These are phyloP conservation scores for Oryzias dopingdopingensis DNA, from an alignment of 2,797 vertebrate species.

Conservation along the genomic window DNA sequence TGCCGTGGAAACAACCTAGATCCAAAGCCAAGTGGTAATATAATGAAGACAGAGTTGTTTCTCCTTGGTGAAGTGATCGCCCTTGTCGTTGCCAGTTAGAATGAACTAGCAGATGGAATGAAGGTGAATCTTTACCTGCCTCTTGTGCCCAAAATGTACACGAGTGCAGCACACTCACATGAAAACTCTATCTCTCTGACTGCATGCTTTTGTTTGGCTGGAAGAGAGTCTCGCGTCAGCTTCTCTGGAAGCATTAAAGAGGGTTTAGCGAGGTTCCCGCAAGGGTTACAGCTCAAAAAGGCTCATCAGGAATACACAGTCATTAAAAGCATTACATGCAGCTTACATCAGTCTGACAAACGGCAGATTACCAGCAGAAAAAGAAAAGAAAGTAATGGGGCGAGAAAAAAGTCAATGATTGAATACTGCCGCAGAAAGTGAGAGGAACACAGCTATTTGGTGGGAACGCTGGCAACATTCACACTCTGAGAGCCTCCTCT, in stretches of 20 bases:
- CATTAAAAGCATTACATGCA: conserved; percentile 56
- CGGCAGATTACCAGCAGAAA: conserved; percentile 31
- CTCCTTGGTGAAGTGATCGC: conserved; percentile 53
- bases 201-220: conserved; percentile 6
- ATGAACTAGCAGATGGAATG: conserved; percentile 22
- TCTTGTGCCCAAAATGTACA: conserved; percentile 18
- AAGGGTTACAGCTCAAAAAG: conserved; percentile 32
- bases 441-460: no score
- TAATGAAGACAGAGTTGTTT: conserved; percentile 53
- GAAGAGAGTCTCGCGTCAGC: conserved; percentile 12
- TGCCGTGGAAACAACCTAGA: conserved; percentile 77
- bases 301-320: conserved; percentile 51
- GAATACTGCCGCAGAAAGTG: no score
- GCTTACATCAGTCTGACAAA: conserved; percentile 64
- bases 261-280: conserved; percentile 27
- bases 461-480: no score
- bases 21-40: conserved; percentile 54
- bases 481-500: no score
- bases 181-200: background rate
- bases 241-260: conserved; percentile 25
- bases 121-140: conserved; percentile 22
- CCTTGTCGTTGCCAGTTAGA: conserved; percentile 42
- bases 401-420: background rate
- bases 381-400: conserved; percentile 13
- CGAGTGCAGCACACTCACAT: background rate